Percentiles rank a stretch among this genome's conserved stretches.
Evolutionary conservation across 2,113 vertebrate genomes (phyloP).

Genomic region (Albula glossodonta): DNA sequence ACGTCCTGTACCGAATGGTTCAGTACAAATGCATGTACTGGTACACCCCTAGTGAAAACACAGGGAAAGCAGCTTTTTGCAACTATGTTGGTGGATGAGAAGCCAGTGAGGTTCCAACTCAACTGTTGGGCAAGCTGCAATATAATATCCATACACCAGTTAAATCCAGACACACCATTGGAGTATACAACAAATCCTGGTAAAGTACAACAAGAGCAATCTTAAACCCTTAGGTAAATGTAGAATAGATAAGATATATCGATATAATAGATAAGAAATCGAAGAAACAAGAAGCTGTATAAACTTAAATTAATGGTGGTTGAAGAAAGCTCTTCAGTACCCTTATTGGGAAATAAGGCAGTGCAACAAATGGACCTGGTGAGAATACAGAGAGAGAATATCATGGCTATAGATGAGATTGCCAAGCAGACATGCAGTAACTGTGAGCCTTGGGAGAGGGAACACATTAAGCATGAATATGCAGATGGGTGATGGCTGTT

Average conservation of each 20-base stretch:
- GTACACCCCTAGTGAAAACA: neutral
- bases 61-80: conserved; percentile 25
- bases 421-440: neutral
- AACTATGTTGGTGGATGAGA: conserved; percentile 21
- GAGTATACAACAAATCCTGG: conserved; percentile 29
- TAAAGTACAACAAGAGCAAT: conserved; percentile 37
- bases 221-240: conserved; percentile 23
- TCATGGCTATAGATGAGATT: conserved; percentile 19
- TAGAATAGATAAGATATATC: no score
- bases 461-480: neutral
- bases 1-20: no score
- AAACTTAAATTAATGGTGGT: conserved; percentile 36
- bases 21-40: no score
- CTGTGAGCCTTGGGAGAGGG: neutral
- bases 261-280: conserved; percentile 42
- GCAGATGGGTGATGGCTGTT: neutral
- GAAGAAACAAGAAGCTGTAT: conserved; percentile 30
- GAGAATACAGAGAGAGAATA: conserved; percentile 23
- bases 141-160: conserved; percentile 27
- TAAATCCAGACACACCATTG: conserved; percentile 29
- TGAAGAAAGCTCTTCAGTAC: neutral
- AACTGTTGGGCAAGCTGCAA: conserved; percentile 33
- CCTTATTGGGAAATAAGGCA: neutral
- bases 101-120: conserved; percentile 30
- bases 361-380: conserved; percentile 24